These are phyloP conservation scores for Pampus argenteus DNA, from an alignment of 2,797 vertebrate species.

Conservation along the genomic window DNA sequence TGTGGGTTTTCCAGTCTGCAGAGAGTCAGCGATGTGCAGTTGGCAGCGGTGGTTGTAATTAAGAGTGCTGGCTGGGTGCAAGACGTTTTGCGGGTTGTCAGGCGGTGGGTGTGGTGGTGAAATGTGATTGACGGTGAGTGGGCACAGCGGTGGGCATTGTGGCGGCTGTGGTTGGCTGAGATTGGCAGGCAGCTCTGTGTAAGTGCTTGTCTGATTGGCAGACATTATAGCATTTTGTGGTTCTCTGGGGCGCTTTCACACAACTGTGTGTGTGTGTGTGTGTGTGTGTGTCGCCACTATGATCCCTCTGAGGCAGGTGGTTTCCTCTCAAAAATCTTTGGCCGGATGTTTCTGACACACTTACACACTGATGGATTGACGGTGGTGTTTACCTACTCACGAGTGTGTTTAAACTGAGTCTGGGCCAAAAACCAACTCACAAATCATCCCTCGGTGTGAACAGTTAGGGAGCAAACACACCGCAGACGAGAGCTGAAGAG, in stretches of 20 bases:
- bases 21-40: slow-evolving; percentile 22
- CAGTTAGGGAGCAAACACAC: slow-evolving; percentile 17
- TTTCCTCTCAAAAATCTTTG: slow-evolving; percentile 45
- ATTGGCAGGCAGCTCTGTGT: slow-evolving; percentile 71
- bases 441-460: slow-evolving; percentile 31
- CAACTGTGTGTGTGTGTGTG: slow-evolving; percentile 33
- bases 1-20: slow-evolving; percentile 16
- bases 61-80: slow-evolving; percentile 39
- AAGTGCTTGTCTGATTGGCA: slow-evolving; percentile 68
- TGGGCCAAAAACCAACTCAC: slow-evolving; percentile 24
- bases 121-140: slow-evolving; percentile 70
- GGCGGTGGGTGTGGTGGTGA: slow-evolving; percentile 48
- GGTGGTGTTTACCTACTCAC: slow-evolving; percentile 56
- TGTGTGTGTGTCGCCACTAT: slow-evolving; percentile 14
- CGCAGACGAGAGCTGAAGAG: slow-evolving; percentile 8
- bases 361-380: slow-evolving; percentile 28
- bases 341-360: slow-evolving; percentile 47
- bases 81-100: slow-evolving; percentile 70
- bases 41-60: slow-evolving; percentile 57
- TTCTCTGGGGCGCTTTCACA: slow-evolving; percentile 60
- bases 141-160: slow-evolving; percentile 64
- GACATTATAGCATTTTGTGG: slow-evolving; percentile 61
- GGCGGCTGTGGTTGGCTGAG: slow-evolving; percentile 57
- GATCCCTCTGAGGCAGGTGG: slow-evolving; percentile 43
- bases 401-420: slow-evolving; percentile 54